Evolutionary conservation across 1,140 invertebrate species (phyloP).

Genomic region (Cherax destructor): DNA sequence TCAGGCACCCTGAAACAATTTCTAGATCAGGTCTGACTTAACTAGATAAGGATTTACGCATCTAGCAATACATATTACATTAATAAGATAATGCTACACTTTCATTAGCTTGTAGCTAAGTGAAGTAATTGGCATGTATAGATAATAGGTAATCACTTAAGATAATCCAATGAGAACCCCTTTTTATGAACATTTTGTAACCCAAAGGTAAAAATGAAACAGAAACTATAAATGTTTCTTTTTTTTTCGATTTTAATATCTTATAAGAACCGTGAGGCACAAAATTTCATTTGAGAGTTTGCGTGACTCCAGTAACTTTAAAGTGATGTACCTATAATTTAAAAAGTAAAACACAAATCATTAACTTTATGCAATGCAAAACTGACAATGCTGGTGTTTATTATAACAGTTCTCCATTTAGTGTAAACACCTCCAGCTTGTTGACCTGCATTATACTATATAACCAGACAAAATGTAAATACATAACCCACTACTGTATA

Average conservation of each 20-base stretch:
- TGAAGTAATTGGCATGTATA: neutral
- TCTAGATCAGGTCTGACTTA: neutral
- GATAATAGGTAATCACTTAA: neutral
- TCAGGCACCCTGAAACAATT: neutral
- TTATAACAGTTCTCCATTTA: neutral
- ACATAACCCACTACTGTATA: conserved; percentile 1
- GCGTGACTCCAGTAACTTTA: too few relatives aligned
- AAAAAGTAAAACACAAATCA: too few relatives aligned
- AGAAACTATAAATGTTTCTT: neutral
- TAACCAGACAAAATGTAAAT: conserved; percentile 16
- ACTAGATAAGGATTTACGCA: neutral
- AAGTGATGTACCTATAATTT: too few relatives aligned
- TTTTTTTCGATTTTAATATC: neutral
- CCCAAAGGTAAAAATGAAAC: neutral
- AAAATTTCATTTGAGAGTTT: neutral
- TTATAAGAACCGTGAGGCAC: neutral
- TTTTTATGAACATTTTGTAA: neutral
- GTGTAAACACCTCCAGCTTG: neutral
- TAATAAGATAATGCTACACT: neutral
- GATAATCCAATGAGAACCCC: neutral
- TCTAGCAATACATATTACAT: neutral
- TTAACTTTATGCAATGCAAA: neutral
- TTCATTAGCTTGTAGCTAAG: neutral
- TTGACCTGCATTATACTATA: neutral
- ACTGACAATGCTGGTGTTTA: neutral